These are phyloP conservation scores for Noctua pronuba DNA, from an alignment of 2,888 invertebrate species.

Conservation along the genomic window DNA sequence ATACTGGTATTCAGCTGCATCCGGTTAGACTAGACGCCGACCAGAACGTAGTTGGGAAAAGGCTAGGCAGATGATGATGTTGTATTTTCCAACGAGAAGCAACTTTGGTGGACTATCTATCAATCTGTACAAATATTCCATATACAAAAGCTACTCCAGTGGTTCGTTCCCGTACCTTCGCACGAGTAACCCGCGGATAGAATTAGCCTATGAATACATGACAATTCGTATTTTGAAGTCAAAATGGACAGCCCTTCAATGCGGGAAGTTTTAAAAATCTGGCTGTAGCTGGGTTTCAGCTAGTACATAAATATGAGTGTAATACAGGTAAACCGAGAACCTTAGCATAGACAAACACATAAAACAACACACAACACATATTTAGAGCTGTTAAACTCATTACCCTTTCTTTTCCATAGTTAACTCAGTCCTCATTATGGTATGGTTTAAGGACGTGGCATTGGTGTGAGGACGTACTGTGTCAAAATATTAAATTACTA, in stretches of 20 bases:
- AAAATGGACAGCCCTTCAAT: neutral
- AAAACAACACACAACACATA: no score
- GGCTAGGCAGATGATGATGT: no score
- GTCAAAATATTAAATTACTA: no score
- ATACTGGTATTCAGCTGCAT: no score
- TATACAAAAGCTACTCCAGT: neutral
- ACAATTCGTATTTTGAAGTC: neutral
- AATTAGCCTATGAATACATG: neutral
- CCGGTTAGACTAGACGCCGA: no score
- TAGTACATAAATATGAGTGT: no score
- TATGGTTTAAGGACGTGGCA: no score
- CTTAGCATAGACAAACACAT: no score
- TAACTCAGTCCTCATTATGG: neutral
- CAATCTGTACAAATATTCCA: neutral
- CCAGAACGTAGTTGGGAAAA: no score
- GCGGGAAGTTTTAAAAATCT: neutral
- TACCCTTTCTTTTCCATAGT: neutral
- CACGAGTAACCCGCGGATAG: neutral
- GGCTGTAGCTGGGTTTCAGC: no score
- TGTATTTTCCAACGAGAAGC: no score
- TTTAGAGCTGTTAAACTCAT: neutral
- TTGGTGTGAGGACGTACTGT: neutral
- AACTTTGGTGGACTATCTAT: neutral
- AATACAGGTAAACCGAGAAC: neutral
- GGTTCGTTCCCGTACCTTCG: neutral